Base-by-base conservation (phyloP, 2,113 vertebrate species). In the Peromyscus polionotus region DNA sequence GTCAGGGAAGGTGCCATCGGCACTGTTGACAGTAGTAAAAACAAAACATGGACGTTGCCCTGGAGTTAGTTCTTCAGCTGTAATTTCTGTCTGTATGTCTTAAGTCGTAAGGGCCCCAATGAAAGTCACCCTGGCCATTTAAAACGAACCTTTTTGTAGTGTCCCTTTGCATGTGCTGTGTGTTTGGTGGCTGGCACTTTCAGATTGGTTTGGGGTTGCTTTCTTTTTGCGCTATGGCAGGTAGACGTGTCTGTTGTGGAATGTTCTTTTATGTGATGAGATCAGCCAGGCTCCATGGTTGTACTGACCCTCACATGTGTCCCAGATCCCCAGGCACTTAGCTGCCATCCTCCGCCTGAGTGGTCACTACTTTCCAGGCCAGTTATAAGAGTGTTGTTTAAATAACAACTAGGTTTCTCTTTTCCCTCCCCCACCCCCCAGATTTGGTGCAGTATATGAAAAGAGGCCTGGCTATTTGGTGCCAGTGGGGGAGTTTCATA, bases 161-260 rank as follows among this genome's bases (percentile, higher is more conserved):
- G 10, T 16, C 54, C 80, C 42, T 95, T 81, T 73, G 54, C 33
- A 8, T 36, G 2, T 68, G 12, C 0, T 79, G 28, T 48, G 14
- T 79, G n/a, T 93, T 93, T 90, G 45, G n/a, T 75, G 7, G 45
- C 77, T 77, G 65, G 39, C 7, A 63, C 63, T 88, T 92, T 67
- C 84, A 36, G 4, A 65, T 59, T 51, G 26, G 4, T 36, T 94
- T 96, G 24, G 65, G 4, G 81, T 93, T n/a, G 39, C 31, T 79
- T 96, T 93, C 39, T 88, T 68, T 2, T 48, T 88, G 73, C 28
- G 80, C 83, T 77, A n/a, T 93, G 54, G 65, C 68, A 51, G 65
- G n/a, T 80, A 75, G 26, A 13, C 72, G 57, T 19, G 19, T 96
- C 72, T 86, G 36, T 84, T 95, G 20, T 39, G 59, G 31, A 94